Percentiles rank a stretch among this genome's conserved stretches.
Evolutionary conservation across 2,113 vertebrate genomes (phyloP).

Genomic region (Microcebus griseorufus): DNA sequence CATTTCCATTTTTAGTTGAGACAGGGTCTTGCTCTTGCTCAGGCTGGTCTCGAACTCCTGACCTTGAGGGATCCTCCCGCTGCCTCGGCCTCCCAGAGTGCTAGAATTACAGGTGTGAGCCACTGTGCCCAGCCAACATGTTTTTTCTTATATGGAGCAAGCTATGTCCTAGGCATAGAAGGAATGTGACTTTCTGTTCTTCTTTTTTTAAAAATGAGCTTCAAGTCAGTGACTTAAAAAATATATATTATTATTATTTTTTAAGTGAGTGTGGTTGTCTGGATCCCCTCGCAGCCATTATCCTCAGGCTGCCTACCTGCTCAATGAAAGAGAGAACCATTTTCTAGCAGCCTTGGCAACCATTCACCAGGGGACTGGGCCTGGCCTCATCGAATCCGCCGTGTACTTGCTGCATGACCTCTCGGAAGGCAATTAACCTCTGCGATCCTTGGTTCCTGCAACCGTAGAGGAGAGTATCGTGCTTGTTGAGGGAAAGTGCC

Average conservation of each 20-base stretch:
- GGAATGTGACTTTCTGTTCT: background rate
- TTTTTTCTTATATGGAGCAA: background rate
- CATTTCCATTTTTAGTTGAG: too few relatives aligned
- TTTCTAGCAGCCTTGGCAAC: constrained; percentile 34
- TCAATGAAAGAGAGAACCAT: background rate
- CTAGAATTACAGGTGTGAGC: too few relatives aligned
- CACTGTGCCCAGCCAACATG: background rate
- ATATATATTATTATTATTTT: too few relatives aligned
- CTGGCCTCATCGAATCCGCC: constrained; percentile 22
- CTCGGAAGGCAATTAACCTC: background rate
- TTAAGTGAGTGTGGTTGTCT: background rate
- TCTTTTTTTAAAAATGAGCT: too few relatives aligned
- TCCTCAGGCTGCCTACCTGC: background rate
- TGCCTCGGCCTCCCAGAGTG: too few relatives aligned
- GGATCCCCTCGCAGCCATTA: background rate
- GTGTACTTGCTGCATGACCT: background rate
- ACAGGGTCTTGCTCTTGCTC: too few relatives aligned
- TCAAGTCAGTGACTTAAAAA: too few relatives aligned
- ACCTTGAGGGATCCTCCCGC: too few relatives aligned
- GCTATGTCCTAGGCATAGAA: background rate
- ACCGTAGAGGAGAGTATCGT: background rate
- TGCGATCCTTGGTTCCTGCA: background rate
- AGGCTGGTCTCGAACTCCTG: too few relatives aligned
- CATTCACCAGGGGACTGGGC: background rate
- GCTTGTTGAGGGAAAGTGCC: background rate